Evolutionary conservation across 2,797 vertebrate species (phyloP), one percentile per base, ranked within the genome.

Genomic region (Gypaetus barbatus): DNA sequence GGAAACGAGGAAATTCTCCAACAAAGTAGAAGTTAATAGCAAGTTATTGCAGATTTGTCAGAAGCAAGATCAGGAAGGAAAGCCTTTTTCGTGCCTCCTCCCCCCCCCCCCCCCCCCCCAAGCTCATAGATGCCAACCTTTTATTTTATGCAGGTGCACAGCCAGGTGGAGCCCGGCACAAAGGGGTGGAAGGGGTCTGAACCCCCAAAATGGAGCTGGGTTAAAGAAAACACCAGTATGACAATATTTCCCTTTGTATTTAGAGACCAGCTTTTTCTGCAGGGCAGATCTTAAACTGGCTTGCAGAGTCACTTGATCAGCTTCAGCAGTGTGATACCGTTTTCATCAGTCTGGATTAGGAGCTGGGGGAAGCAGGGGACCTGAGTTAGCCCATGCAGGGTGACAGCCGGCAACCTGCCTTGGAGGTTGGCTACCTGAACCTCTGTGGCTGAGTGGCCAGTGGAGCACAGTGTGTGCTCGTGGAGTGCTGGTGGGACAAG

Each of bases 301-400:
- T 18, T 12, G n/a, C 19, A 7, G 7, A 5, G 43, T 22, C 5
- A 1, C n/a, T 18, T 11, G 43, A 17, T 43, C 23, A 17, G 44
- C 44, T 51, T 33, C 37, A 25, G 33, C 28, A 10, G 18, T 2
- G 7, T 31, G 10, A 1, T 28, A 7, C 25, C 0, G 0, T 28
- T 30, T 30, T 48, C 13, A 12, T 18, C 1, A 4, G 8, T 3
- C 41, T 21, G 73, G 68, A 2, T 15, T 15, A 15, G 84, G 41
- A 44, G 60, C 51, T 41, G 70, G 60, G 43, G 30, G 28, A 64
- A 12, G n/a, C 81, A 5, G 49, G 19, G n/a, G 28, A 37, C 58
- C 23, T 14, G 81, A 54, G 48, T 18, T 71, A 44, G 57, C 22
- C 57, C 5, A 1, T 8, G 39, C 5, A 1, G 35, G n/a, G 44